Evolutionary conservation across 2,113 vertebrate genomes (phyloP).

Genomic region (Butorides virescens): DNA sequence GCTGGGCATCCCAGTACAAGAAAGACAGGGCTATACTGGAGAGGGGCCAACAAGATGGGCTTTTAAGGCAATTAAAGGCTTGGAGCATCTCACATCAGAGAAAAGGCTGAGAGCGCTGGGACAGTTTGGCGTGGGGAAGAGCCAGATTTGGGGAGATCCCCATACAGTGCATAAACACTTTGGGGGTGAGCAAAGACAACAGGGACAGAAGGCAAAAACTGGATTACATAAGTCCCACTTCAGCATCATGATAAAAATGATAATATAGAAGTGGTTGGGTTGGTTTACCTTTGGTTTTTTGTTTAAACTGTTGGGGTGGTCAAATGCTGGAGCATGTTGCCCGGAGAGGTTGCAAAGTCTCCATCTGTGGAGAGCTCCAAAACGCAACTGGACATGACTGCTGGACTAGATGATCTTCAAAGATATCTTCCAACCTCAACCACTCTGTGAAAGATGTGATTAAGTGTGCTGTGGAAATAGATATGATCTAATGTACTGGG

Average conservation of each 20-base stretch:
- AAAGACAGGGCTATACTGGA: not conserved
- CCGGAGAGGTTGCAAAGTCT: not conserved
- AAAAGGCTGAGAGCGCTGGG: not conserved
- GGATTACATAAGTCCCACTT: not conserved
- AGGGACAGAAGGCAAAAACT: not conserved
- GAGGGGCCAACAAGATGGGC: not conserved
- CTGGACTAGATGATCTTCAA: not conserved
- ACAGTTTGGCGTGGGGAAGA: not conserved
- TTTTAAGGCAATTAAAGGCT: not conserved
- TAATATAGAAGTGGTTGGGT: not conserved
- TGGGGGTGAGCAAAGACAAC: not conserved
- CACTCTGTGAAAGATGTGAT: not conserved
- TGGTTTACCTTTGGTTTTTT: not conserved
- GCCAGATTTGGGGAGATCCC: not conserved
- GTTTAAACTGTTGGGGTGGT: rapidly evolving
- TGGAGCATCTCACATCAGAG: not conserved
- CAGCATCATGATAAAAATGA: not conserved
- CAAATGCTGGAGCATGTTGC: not conserved
- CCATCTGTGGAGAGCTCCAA: not conserved
- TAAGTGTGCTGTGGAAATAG: not conserved
- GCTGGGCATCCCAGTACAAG: too few species aligned
- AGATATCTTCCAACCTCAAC: not conserved
- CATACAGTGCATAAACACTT: not conserved
- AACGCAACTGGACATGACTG: not conserved
- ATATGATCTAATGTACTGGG: not conserved